A percentile compares a stretch with the other conserved stretches of the same genome.
These are phyloP conservation scores for Andrena cerasifolii DNA, from an alignment of 1,140 invertebrate species.

Conservation along the genomic window DNA sequence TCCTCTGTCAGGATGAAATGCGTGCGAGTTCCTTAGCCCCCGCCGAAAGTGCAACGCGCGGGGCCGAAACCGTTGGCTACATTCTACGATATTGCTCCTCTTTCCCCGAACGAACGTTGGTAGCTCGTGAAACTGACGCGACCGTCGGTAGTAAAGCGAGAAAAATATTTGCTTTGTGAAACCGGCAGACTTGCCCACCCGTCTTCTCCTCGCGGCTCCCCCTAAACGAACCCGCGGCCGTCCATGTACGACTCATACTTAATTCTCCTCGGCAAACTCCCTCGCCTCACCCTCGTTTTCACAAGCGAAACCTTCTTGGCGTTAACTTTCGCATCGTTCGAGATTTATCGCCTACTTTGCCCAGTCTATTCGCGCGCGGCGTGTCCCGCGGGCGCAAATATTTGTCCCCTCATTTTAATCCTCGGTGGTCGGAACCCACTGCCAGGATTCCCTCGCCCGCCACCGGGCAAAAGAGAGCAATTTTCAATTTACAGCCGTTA, in stretches of 20 bases:
- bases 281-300: not conserved
- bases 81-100: slow-evolving; percentile 64
- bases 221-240: not conserved
- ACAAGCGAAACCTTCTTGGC: slow-evolving; percentile 32
- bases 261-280: slow-evolving; percentile 11
- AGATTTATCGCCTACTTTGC: slow-evolving; percentile 26
- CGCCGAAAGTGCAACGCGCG: slow-evolving; percentile 27
- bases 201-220: slow-evolving; percentile 15
- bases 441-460: slow-evolving; percentile 18
- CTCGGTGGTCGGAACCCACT: slow-evolving; percentile 12
- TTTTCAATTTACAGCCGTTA: slow-evolving; percentile 60
- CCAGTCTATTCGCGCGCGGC: slow-evolving; percentile 12
- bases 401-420: slow-evolving; percentile 47
- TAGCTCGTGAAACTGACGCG: slow-evolving; percentile 53
- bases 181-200: slow-evolving; percentile 55
- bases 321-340: slow-evolving; percentile 37
- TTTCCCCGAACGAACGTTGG: slow-evolving; percentile 52
- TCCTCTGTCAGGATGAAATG: slow-evolving; percentile 44
- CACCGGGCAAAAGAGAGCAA: slow-evolving; percentile 35
- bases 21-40: slow-evolving; percentile 60
- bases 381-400: slow-evolving; percentile 30
- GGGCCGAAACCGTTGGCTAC: slow-evolving; percentile 52
- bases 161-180: slow-evolving; percentile 72
- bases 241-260: slow-evolving; percentile 13
- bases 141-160: slow-evolving; percentile 60